These are phyloP conservation scores for Trogon surrucura DNA, from an alignment of 2,113 vertebrate species.

Conservation along the genomic window DNA sequence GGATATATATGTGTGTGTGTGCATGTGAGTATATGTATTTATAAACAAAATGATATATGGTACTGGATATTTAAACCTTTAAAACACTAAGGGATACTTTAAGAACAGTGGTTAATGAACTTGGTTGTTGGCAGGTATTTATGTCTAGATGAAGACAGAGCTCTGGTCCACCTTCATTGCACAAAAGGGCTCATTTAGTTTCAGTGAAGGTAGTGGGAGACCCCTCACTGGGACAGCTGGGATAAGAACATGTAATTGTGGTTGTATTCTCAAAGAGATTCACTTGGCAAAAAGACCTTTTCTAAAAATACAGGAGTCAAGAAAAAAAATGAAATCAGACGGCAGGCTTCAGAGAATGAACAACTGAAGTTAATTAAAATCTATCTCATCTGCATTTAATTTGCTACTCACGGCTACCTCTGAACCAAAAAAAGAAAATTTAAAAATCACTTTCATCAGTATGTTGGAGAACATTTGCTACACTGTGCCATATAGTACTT, in stretches of 20 bases:
- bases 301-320: not conserved
- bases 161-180: not conserved
- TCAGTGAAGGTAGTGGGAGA: not conserved
- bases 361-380: not conserved
- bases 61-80: not conserved
- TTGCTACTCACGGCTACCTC: not conserved
- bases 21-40: not conserved
- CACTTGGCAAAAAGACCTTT: not conserved
- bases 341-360: not conserved
- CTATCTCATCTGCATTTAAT: not conserved
- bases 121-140: not conserved
- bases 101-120: not conserved
- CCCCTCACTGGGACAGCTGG: not conserved
- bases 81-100: not conserved
- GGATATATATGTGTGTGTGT: accelerated
- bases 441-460: not conserved
- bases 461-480: not conserved
- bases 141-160: not conserved
- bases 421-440: not conserved
- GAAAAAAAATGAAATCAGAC: not conserved
- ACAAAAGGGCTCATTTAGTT: not conserved
- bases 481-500: not conserved
- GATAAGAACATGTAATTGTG: not conserved
- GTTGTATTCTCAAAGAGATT: not conserved
- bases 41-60: not conserved